Conservation (phyloP, 2,888 invertebrate species). For the Dinocampus coccinellae region DNA sequence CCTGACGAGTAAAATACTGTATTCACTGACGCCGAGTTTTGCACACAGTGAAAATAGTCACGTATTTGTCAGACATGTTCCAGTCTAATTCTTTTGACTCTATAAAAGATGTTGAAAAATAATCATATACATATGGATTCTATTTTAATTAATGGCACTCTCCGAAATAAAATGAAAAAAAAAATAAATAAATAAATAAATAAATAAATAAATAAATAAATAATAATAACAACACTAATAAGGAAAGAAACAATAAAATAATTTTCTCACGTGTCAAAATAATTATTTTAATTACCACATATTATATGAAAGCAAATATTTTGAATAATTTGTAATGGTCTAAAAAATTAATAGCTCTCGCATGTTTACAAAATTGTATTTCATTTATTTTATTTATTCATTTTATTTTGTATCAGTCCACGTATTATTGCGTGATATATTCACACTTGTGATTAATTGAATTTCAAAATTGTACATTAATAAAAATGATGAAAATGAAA, state of each 20-base stretch:
- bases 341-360: constrained; percentile 13
- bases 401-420: too few species aligned
- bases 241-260: too few species aligned
- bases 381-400: neutral
- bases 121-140: neutral
- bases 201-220: too few species aligned
- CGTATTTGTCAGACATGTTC: constrained; percentile 39
- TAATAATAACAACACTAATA: too few species aligned
- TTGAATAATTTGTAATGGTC: constrained; percentile 19
- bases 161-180: neutral
- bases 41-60: constrained; percentile 42
- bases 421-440: too few species aligned
- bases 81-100: neutral
- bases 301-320: neutral
- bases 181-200: neutral
- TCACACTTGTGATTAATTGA: neutral
- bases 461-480: neutral
- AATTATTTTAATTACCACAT: constrained; percentile 2
- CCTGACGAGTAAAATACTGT: constrained; percentile 15
- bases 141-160: neutral
- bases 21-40: constrained; percentile 14
- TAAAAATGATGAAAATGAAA: neutral
- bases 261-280: neutral
- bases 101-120: neutral
- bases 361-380: neutral